Conservation (phyloP, 2,888 invertebrate genomes). For the Notodonta ziczac region DNA sequence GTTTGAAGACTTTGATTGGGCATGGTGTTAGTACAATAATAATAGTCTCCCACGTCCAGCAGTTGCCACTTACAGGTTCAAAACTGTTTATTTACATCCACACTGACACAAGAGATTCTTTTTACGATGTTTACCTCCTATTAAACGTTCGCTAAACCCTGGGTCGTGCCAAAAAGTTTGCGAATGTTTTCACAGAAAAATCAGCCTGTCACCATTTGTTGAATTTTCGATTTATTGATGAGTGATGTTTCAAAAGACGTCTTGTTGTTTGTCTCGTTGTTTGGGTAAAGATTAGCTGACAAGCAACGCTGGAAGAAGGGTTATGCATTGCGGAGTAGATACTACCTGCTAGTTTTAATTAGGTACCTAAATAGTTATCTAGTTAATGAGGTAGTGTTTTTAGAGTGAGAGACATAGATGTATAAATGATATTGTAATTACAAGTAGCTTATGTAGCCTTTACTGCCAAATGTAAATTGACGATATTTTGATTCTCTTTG, state of each 20-base stretch:
- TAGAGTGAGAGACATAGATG: no score
- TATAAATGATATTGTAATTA: no score
- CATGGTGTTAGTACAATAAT: no score
- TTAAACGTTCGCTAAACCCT: background rate
- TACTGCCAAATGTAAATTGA: no score
- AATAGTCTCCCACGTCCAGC: background rate
- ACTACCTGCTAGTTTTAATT: no score
- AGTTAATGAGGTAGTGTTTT: no score
- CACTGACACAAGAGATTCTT: background rate
- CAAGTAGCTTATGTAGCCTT: no score
- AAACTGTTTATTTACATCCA: background rate
- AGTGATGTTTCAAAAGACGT: no score
- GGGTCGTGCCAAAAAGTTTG: background rate
- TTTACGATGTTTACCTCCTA: slow-evolving; percentile 1
- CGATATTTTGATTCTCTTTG: no score
- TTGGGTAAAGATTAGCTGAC: background rate
- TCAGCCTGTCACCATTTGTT: background rate
- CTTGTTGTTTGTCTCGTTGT: background rate
- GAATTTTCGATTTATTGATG: background rate
- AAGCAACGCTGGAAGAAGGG: background rate
- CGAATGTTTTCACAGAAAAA: background rate
- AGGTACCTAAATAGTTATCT: no score
- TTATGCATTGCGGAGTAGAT: no score
- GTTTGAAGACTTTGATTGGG: no score
- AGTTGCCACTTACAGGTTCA: background rate